phyloP scores from a whole-genome alignment of 2,113 vertebrate genomes.

The Brevimyrus niger region DNA sequence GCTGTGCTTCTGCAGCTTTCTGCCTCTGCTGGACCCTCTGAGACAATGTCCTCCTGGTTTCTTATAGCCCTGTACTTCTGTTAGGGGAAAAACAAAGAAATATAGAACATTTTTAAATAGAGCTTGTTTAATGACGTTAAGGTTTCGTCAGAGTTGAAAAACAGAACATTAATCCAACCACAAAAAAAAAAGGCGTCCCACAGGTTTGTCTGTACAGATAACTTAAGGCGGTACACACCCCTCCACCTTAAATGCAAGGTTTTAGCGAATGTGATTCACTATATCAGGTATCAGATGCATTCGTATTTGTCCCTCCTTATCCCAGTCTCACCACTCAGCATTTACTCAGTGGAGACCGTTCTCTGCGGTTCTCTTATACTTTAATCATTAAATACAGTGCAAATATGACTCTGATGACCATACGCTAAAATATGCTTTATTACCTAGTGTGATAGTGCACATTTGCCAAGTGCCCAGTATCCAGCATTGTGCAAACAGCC shows the following conservation, averaged over 20 bases:
- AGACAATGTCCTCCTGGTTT: slow-evolving; percentile 12
- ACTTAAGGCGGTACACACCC: not conserved
- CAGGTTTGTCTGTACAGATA: not conserved
- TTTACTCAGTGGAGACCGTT: not conserved
- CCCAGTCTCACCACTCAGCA: not conserved
- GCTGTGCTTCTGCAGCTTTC: not conserved
- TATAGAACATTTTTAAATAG: not conserved
- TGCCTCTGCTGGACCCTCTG: slow-evolving; percentile 16
- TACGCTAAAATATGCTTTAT: not conserved
- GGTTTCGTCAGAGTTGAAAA: not conserved
- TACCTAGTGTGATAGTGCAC: not conserved
- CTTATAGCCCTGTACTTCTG: slow-evolving; percentile 36
- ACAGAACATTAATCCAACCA: not conserved
- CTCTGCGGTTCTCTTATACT: not conserved
- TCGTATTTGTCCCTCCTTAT: not conserved
- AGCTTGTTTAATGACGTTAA: not conserved
- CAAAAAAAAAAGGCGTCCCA: not conserved
- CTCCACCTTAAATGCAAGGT: not conserved
- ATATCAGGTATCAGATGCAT: not conserved
- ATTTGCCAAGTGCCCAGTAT: not conserved
- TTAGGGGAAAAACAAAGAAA: slow-evolving; percentile 4
- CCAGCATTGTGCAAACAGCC: not conserved
- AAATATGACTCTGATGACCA: not conserved
- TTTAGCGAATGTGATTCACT: not conserved
- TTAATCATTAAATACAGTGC: not conserved